Evolutionary conservation across 2,888 invertebrate species (phyloP).

Genomic region (Tipula unca): DNA sequence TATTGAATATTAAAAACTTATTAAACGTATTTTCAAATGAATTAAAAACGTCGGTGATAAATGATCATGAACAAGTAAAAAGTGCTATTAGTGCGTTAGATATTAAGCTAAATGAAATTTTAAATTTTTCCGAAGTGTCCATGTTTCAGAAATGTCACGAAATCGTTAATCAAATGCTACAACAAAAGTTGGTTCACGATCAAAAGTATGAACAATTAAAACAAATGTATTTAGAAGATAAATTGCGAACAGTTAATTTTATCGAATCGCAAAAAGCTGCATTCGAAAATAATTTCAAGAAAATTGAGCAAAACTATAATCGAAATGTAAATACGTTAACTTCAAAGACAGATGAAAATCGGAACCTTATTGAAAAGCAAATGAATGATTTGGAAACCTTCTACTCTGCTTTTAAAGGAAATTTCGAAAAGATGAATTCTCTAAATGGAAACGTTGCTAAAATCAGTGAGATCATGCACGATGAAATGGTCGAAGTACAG

Average conservation of each 20-base stretch:
- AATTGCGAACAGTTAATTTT: background rate
- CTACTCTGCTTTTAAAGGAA: background rate
- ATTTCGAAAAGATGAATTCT: background rate
- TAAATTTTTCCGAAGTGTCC: background rate
- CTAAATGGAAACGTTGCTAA: background rate
- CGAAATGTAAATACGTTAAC: background rate
- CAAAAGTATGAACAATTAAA: background rate
- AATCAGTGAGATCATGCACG: background rate
- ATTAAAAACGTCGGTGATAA: background rate
- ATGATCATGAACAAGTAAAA: background rate
- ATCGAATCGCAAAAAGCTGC: background rate
- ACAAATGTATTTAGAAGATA: background rate
- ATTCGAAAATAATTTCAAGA: background rate
- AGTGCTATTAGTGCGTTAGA: background rate
- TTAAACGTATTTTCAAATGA: background rate
- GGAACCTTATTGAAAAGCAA: background rate
- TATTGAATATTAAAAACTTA: background rate
- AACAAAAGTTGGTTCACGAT: background rate
- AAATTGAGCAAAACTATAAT: background rate
- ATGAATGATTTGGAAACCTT: background rate
- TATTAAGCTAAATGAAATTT: background rate
- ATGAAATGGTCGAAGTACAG: background rate
- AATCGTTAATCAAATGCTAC: background rate
- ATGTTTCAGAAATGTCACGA: background rate
- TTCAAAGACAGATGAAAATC: background rate